Evolutionary conservation across 2,113 vertebrate genomes (phyloP).

Genomic region (Laticauda colubrina): DNA sequence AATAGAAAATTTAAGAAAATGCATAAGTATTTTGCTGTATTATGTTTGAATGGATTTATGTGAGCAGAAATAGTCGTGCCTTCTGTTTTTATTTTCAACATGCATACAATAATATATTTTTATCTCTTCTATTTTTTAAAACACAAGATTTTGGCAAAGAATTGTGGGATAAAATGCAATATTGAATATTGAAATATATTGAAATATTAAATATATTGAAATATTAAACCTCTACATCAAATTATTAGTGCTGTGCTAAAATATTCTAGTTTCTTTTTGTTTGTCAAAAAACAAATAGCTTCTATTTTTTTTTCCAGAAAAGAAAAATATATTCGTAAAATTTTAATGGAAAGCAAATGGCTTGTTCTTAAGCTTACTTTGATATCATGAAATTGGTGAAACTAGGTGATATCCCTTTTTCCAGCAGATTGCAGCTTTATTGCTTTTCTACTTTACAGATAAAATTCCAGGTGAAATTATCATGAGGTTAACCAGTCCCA

Average conservation of each 20-base stretch:
- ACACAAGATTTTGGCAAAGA: not conserved
- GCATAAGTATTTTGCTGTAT: not conserved
- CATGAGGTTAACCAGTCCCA: not conserved
- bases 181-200: not conserved
- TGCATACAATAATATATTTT: not conserved
- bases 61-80: not conserved
- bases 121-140: not conserved
- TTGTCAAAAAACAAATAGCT: not conserved
- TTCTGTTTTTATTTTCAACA: not conserved
- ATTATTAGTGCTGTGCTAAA: not conserved
- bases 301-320: not conserved
- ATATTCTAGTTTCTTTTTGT: not conserved
- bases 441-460: not conserved
- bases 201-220: not conserved
- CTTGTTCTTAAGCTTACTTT: not conserved
- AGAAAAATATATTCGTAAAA: not conserved
- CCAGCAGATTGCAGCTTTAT: not conserved
- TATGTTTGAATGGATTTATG: not conserved
- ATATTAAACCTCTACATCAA: not conserved
- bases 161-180: not conserved
- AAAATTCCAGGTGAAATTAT: not conserved
- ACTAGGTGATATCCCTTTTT: not conserved
- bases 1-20: not conserved
- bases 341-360: not conserved
- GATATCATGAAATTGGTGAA: not conserved